Base-by-base conservation (phyloP, 2,888 invertebrate genomes). In the Philaethria dido region DNA sequence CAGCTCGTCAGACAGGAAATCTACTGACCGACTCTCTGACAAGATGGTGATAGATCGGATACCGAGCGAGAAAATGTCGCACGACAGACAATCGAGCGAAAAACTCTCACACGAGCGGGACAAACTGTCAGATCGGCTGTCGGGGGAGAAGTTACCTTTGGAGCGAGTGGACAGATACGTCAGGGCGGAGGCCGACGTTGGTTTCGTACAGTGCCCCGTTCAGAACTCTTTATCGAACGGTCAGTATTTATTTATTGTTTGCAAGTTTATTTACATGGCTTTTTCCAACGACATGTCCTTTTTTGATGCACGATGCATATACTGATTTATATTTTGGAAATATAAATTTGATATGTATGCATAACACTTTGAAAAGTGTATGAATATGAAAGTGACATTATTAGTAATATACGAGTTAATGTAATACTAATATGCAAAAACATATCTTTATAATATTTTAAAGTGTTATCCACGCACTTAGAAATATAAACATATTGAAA, bases 171-270 rank as follows among this genome's bases (percentile, higher is more conserved):
- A 71, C 73, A 82, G 81, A 22, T 90, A 82, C 71, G 83, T 91
- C 36, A 75, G 84, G 29, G 92, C 91, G 0, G 92, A 92, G 71
- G 92, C 92, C 6, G 92, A 92, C 47, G 90, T 92, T 16, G 91
- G 91, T 0, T 88, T 88, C 8, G 90, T 74, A 22, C 73, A 69
- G 18, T 91, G 91, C 0, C 87, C 88, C 6, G 90, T 74, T 36
- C 73, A 69, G n/a, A 75, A 72, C 42, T 69, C 70, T 13, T 54
- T 73, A 9, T 85, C 86, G 9, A 86, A 85, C 63, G 84, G 91
- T 91, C 33, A 86, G 85, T 75, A 22, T 8, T 45, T 64, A 42
- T 22, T 57, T 16, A 33, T 48, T 22, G 14, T 62, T 55, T 48
- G 36, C 22, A 42, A 29, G 20, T 64, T 16, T 60, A 33, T 60